Evolutionary conservation across 2,888 invertebrate species (phyloP), one percentile per base, ranked within the genome.

Genomic region (Aelia acuminata): DNA sequence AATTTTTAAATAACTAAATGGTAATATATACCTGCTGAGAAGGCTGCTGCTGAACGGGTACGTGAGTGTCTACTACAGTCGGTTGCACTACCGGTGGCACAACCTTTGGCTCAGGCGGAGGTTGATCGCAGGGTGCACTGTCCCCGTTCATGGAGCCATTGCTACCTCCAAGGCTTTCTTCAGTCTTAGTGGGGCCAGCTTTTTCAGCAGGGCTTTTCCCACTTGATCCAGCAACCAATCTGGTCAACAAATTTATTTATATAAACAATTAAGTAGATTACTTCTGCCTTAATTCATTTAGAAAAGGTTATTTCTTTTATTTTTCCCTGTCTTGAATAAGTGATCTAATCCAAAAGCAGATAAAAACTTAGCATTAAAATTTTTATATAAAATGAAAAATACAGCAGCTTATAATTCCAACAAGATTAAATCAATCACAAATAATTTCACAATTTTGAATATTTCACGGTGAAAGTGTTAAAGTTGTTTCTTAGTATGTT

Each of bases 61-160:
- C 15, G 20, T 87, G 87, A 26, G 87, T 11, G 26, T 87, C 87
- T 8, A 20, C 26, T 43, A 47, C 48, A 31, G 57, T 18, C 0
- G 85, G 85, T n/a, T 49, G 85, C 0, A 63, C 35, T 0, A 70
- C 26, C 7, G 70, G 47, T 43, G 70, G 5, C 3, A 70, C 63
- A 47, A 50, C 48, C 48, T 87, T 87, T 13, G 87, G 63, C 31
- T 87, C 87, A 20, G 18, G 18, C 10, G 53, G 85, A 39, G 53
- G 50, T 20, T 50, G 85, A n/a, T 85, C 57, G 39, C 49, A 50
- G 50, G 85, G 50, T 31, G 57, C 43, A 31, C 47, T 70, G 43
- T 87, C 87, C 43, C 87, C 87, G 11, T 87, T 87, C 53, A 70
- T 13, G 20, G 87, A 70, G 39, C 87, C 53, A n/a, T 39, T 87